These are phyloP conservation scores for Epistrophella euchroma DNA, from an alignment of 2,888 invertebrate genomes.

Conservation along the genomic window DNA sequence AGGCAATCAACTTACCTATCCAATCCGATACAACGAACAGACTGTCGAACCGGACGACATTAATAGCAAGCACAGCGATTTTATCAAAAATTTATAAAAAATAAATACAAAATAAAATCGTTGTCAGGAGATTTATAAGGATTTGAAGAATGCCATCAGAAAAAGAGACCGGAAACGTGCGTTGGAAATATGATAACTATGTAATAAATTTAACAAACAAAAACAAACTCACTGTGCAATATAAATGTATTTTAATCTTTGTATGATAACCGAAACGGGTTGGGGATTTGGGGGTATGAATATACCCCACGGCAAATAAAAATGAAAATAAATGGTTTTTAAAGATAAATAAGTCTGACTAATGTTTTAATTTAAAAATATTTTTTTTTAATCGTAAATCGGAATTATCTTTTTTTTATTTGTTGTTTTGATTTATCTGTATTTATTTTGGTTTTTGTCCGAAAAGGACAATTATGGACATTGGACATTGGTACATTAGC, in stretches of 20 bases:
- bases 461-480: too few relatives aligned
- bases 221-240: conserved; percentile 62
- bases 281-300: conserved; percentile 2
- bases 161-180: conserved; percentile 1
- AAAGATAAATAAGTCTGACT: conserved; percentile 40
- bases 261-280: conserved; percentile 29
- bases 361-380: conserved; percentile 62
- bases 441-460: not conserved
- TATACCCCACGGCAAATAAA: not conserved
- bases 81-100: conserved; percentile 74
- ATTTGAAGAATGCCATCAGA: conserved; percentile 35
- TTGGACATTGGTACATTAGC: too few relatives aligned
- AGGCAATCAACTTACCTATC: conserved; percentile 96
- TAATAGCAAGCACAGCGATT: conserved; percentile 75
- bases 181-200: conserved; percentile 31
- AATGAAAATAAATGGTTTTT: conserved; percentile 54
- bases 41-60: conserved; percentile 83
- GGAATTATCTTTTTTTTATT: not conserved
- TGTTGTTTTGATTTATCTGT: conserved; percentile 6
- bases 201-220: conserved; percentile 55
- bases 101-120: conserved; percentile 8
- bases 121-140: not conserved
- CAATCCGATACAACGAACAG: conserved; percentile 92
- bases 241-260: conserved; percentile 72
- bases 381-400: not conserved